Evolutionary conservation across 2,797 vertebrate species (phyloP).

Genomic region (Rhinella marina): DNA sequence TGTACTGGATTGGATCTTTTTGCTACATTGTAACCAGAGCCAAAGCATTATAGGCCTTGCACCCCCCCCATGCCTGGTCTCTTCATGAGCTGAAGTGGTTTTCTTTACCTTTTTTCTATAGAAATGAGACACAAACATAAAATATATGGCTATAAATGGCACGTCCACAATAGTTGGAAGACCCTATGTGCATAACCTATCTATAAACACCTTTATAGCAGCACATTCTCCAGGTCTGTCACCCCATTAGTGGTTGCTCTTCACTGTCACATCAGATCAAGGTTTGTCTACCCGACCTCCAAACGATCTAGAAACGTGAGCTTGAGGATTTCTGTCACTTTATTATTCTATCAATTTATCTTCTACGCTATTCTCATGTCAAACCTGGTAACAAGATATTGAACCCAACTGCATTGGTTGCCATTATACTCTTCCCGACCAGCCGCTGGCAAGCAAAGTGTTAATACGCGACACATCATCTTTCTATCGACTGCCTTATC

Average conservation of each 20-base stretch:
- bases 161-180: background rate
- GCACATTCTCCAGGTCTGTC: background rate
- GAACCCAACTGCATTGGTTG: background rate
- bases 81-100: no score
- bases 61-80: no score
- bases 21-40: no score
- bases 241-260: background rate
- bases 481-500: slow-evolving; percentile 15
- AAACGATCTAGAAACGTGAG: slow-evolving; percentile 2
- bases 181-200: background rate
- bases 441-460: slow-evolving; percentile 16
- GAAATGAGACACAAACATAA: no score
- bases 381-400: slow-evolving; percentile 32
- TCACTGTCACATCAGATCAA: slow-evolving; percentile 35
- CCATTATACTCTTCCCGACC: background rate
- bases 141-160: background rate
- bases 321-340: slow-evolving; percentile 39
- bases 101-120: no score
- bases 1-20: no score
- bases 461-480: background rate
- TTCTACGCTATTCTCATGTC: slow-evolving; percentile 1
- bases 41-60: no score
- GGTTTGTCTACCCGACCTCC: background rate
- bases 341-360: slow-evolving; percentile 6
- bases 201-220: background rate